A percentile compares a stretch with the other conserved stretches of the same genome.
These are phyloP conservation scores for Helostoma temminkii DNA, from an alignment of 2,797 vertebrate genomes.

Conservation along the genomic window DNA sequence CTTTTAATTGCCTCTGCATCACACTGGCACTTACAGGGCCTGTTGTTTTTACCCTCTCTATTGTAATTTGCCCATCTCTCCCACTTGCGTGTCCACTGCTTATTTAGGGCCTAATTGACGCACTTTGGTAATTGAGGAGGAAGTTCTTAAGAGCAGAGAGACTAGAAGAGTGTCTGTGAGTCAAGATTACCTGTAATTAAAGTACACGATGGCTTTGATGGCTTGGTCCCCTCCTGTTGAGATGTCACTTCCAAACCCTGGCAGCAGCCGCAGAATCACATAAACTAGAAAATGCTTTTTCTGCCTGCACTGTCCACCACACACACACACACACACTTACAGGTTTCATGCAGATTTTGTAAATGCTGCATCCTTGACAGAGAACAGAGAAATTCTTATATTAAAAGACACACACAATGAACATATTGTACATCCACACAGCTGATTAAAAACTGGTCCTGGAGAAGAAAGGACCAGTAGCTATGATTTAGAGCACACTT, in stretches of 20 bases:
- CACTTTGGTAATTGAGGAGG: constrained; percentile 86
- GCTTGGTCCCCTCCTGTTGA: constrained; percentile 78
- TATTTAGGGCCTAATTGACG: constrained; percentile 84
- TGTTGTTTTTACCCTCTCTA: constrained; percentile 82
- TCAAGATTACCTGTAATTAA: constrained; percentile 88
- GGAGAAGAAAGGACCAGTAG: constrained; percentile 22
- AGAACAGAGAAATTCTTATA: not conserved
- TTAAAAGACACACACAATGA: not conserved
- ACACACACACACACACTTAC: constrained; percentile 2
- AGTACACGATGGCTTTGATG: constrained; percentile 87
- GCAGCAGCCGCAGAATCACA: constrained; percentile 57
- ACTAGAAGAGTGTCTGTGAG: constrained; percentile 68
- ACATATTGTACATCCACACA: constrained; percentile 39
- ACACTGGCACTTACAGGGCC: constrained; percentile 64
- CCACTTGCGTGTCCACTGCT: constrained; percentile 73
- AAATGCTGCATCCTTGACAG: constrained; percentile 18
- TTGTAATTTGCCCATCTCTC: constrained; percentile 81
- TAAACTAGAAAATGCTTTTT: constrained; percentile 59
- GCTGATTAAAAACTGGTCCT: constrained; percentile 54
- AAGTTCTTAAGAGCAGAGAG: constrained; percentile 82
- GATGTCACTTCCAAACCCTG: constrained; percentile 75
- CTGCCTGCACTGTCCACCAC: constrained; percentile 33
- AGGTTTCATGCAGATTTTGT: not conserved
- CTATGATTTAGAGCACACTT: constrained; percentile 15
- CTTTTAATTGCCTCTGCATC: constrained; percentile 82